phyloP scores from a whole-genome alignment of 2,113 vertebrate species.

The Edolisoma coerulescens region DNA sequence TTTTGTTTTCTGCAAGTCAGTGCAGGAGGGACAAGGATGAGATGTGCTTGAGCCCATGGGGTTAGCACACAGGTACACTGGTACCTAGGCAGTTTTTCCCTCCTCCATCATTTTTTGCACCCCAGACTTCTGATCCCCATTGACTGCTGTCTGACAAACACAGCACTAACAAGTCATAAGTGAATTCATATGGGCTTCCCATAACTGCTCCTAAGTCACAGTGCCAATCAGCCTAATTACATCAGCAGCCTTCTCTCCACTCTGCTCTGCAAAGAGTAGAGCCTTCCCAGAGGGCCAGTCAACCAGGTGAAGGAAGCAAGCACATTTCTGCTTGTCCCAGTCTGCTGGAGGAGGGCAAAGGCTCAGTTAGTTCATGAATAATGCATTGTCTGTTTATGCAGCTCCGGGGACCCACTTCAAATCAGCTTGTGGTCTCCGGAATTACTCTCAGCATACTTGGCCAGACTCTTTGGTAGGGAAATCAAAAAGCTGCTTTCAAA shows the following conservation, averaged over 20 bases:
- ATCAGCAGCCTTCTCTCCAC: not conserved
- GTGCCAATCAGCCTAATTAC: not conserved
- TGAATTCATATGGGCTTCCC: not conserved
- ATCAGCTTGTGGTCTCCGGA: constrained; percentile 26
- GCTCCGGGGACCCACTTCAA: not conserved
- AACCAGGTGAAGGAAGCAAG: not conserved
- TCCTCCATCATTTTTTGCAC: not conserved
- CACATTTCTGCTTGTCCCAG: not conserved
- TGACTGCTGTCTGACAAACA: not conserved
- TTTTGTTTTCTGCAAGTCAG: not conserved
- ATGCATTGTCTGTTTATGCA: not conserved
- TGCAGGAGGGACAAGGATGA: not conserved
- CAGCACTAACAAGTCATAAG: not conserved
- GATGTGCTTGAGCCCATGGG: not conserved
- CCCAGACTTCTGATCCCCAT: not conserved
- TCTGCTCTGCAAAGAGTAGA: not conserved
- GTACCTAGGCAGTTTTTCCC: not conserved
- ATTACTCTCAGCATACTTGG: not conserved
- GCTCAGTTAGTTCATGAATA: not conserved
- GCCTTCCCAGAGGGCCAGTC: not conserved
- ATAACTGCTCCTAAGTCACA: not conserved
- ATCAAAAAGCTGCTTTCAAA: constrained; percentile 45
- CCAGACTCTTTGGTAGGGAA: not conserved
- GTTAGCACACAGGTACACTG: not conserved
- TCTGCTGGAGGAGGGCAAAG: not conserved